Conservation (phyloP, 2,888 invertebrate species). For the Chaitophorus viminalis region DNA sequence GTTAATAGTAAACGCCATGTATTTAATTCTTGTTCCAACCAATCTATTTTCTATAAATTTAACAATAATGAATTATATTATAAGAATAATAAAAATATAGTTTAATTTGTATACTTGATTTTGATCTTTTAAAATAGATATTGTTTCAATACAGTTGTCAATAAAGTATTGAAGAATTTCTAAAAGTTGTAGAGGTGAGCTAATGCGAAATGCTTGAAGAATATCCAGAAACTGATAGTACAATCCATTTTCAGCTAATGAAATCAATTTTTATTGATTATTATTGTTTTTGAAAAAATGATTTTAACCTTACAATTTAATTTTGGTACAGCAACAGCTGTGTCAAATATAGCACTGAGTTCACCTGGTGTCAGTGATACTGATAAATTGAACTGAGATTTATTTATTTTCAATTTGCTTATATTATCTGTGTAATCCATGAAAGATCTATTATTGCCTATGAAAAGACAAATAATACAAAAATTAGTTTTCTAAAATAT, state of each 20-base stretch:
- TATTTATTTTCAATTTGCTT: constrained; percentile 33
- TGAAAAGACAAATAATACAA: not conserved
- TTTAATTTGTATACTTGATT: constrained; percentile 44
- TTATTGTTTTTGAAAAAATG: not conserved
- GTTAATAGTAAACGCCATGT: constrained; percentile 88
- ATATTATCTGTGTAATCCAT: constrained; percentile 42
- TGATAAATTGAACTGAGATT: constrained; percentile 53
- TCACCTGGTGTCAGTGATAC: constrained; percentile 52
- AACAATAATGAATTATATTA: not conserved
- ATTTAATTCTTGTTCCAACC: constrained; percentile 82
- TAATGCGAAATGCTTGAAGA: constrained; percentile 63
- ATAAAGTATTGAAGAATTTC: constrained; percentile 74
- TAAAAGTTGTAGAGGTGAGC: constrained; percentile 70
- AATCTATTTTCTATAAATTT: constrained; percentile 65
- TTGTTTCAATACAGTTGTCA: constrained; percentile 74
- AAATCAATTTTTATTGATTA: not conserved
- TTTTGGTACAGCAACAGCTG: not conserved
- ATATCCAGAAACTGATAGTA: constrained; percentile 64
- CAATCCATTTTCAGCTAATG: constrained; percentile 48
- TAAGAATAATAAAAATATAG: not conserved
- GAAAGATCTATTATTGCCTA: constrained; percentile 24
- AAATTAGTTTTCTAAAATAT: not conserved
- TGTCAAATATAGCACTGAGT: constrained; percentile 57
- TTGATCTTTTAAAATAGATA: constrained; percentile 70
- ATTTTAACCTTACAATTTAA: constrained; percentile 26